Conservation (phyloP, 2,888 invertebrate species). For the Drosophila affinis region DNA sequence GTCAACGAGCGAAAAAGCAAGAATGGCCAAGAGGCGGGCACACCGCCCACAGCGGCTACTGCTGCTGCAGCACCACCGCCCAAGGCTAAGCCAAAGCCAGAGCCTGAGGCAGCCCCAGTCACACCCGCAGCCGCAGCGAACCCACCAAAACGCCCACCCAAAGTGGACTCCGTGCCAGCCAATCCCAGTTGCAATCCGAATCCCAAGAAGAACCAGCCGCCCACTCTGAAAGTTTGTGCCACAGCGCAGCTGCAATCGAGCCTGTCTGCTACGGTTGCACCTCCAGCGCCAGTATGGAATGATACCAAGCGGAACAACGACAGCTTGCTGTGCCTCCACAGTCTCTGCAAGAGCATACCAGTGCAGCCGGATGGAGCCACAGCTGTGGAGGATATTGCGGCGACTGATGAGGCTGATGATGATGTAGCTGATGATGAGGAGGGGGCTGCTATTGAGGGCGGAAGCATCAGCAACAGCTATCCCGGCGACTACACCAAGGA, state of each 20-base stretch:
- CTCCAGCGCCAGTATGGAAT: conserved; percentile 59
- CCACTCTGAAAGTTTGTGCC: conserved; percentile 61
- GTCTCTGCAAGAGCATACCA: conserved; percentile 79
- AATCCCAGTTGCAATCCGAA: too few species aligned
- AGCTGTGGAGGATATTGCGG: conserved; percentile 30
- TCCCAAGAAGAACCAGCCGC: conserved; percentile 46
- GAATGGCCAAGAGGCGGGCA: conserved; percentile 52
- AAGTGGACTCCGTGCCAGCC: conserved; percentile 13
- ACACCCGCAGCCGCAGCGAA: conserved; percentile 5
- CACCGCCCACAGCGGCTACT: neutral
- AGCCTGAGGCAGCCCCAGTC: conserved; percentile 16
- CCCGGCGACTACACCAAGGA: conserved; percentile 66
- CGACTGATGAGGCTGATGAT: conserved; percentile 13
- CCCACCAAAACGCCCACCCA: conserved; percentile 37
- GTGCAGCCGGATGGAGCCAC: conserved; percentile 59
- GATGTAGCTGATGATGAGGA: neutral
- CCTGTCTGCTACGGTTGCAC: conserved; percentile 12
- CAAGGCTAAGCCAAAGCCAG: conserved; percentile 31
- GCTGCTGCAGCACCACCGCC: neutral
- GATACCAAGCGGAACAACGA: conserved; percentile 64
- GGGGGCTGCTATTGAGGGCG: conserved; percentile 41
- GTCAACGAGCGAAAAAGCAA: conserved; percentile 81
- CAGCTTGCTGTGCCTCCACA: conserved; percentile 78
- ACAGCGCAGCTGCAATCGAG: conserved; percentile 62
- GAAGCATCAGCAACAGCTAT: conserved; percentile 34